Evolutionary conservation across 2,113 vertebrate species (phyloP), one percentile per base, ranked within the genome.

Genomic region (Seriola quinqueradiata): DNA sequence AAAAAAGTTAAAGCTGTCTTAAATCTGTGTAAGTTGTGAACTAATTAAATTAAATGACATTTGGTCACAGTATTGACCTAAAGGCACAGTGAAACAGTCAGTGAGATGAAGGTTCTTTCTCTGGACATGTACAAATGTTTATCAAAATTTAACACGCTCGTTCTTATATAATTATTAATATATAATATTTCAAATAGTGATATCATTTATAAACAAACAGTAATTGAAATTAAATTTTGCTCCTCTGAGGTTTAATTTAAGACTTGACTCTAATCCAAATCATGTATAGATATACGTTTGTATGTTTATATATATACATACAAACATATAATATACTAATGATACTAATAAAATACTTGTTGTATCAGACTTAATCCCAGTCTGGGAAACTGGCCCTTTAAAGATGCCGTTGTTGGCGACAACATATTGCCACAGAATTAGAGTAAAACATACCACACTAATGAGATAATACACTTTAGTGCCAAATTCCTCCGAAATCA

Each of bases 401-500:
- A 34, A 85, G 52, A 71, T 46, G 16, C 21, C 34, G 0, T n/a
- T 42, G 3, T 73, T 72, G 21, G 71, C 66, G 32, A 23, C 25
- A 19, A 10, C 0, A 4, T 32, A 38, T 17, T 34, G 54, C 12
- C 32, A 21, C 7, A 23, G 10, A 55, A 55, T 55, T 12, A 36
- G 9, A 52, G 17, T 57, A 3, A 63, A 55, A 52, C 8, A 11
- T 11, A 10, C 57, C 40, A 38, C 25, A 28, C 19, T 57, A 36
- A 80, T 76, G 16, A 77, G 28, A 58, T 55, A 21, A 57, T 0
- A 50, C 34, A 1, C 28, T 57, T 74, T 52, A 5, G 54, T n/a
- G 44, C 84, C 69, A 77, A 21, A 58, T 75, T 52, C 44, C 32
- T 25, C 2, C 17, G 19, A 70, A 60, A 60, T 66, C 8, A 42